Conservation (phyloP, 2,888 invertebrate species). For the Pomacea canaliculata region DNA sequence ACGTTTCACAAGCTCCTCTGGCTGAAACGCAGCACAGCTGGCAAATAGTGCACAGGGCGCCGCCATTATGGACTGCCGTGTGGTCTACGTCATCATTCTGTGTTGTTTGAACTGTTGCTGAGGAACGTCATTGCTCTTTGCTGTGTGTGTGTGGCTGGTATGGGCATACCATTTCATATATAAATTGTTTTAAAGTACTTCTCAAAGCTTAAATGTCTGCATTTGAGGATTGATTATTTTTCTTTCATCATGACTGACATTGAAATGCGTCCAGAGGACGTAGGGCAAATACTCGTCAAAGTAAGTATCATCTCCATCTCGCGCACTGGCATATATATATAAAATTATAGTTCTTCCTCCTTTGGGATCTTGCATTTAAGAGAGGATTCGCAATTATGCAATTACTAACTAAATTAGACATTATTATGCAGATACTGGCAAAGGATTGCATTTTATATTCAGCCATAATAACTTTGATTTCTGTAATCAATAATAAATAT, state of each 20-base stretch:
- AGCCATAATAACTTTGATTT: too few relatives aligned
- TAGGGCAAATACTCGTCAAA: slow-evolving; percentile 67
- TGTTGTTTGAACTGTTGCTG: slow-evolving; percentile 53
- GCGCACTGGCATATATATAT: background rate
- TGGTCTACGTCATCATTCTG: slow-evolving; percentile 50
- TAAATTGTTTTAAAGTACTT: too few relatives aligned
- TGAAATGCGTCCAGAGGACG: slow-evolving; percentile 60
- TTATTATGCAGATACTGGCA: too few relatives aligned
- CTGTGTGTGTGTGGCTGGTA: background rate
- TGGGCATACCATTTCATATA: too few relatives aligned
- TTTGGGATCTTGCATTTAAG: too few relatives aligned
- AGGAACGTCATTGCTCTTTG: slow-evolving; percentile 38
- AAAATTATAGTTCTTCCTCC: background rate
- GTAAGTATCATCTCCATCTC: slow-evolving; percentile 38
- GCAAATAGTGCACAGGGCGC: slow-evolving; percentile 53
- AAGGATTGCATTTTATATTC: too few relatives aligned
- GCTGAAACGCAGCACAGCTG: slow-evolving; percentile 44
- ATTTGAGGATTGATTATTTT: too few relatives aligned
- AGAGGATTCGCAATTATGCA: too few relatives aligned
- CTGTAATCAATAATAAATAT: too few relatives aligned
- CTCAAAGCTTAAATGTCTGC: too few relatives aligned
- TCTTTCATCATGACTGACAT: slow-evolving; percentile 52
- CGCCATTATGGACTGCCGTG: slow-evolving; percentile 46
- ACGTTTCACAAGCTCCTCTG: slow-evolving; percentile 51
- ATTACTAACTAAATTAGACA: too few relatives aligned